phyloP scores from a whole-genome alignment of 2,797 vertebrate species.

The Tangara arthus region DNA sequence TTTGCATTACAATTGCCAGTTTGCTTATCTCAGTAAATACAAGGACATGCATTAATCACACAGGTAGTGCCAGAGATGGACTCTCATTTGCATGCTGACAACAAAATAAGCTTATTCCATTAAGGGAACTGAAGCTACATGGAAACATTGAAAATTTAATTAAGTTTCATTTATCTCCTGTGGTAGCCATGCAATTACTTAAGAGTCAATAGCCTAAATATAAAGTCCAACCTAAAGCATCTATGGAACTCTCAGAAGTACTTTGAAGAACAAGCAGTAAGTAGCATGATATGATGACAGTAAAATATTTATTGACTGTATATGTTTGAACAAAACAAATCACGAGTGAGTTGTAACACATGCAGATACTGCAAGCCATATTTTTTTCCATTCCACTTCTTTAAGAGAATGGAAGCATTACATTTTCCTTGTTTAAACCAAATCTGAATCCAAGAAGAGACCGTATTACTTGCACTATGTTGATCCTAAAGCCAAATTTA shows the following conservation, averaged over 20 bases:
- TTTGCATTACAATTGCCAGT: neutral
- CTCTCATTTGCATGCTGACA: neutral
- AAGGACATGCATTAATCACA: rapidly evolving
- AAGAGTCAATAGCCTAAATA: neutral
- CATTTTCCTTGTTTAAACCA: neutral
- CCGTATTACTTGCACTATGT: neutral
- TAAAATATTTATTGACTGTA: neutral
- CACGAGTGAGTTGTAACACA: neutral
- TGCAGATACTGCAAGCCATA: neutral
- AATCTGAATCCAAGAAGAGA: neutral
- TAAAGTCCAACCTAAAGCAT: neutral
- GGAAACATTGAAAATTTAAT: neutral
- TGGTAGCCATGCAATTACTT: neutral
- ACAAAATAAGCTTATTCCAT: neutral
- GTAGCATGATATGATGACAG: neutral
- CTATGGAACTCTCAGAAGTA: neutral
- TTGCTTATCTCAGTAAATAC: neutral
- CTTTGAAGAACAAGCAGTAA: neutral
- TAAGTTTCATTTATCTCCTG: neutral
- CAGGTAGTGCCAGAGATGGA: neutral
- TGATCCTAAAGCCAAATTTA: neutral
- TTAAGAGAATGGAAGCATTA: neutral
- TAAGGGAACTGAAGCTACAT: neutral
- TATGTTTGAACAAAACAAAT: neutral
- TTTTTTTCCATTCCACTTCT: neutral